Conservation (phyloP, 2,113 vertebrate species). For the Taxidea taxus region DNA sequence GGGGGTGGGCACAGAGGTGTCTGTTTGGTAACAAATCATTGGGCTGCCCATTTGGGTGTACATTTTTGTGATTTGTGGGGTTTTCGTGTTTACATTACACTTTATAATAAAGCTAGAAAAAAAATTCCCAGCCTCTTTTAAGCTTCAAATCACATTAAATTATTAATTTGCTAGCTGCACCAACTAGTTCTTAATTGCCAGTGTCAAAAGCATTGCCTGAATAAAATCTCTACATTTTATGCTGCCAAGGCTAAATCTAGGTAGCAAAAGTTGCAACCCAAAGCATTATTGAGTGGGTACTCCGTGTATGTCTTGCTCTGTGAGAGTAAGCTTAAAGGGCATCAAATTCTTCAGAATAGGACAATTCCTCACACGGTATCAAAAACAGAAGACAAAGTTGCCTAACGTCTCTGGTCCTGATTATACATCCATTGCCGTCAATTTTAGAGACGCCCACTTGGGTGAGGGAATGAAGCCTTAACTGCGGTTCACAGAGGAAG, state of each 20-base stretch:
- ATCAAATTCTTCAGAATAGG: background rate
- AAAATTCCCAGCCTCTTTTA: background rate
- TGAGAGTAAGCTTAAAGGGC: background rate
- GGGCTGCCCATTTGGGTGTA: background rate
- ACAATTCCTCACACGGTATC: background rate
- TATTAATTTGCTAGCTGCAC: background rate
- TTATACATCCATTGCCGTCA: background rate
- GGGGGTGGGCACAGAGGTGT: background rate
- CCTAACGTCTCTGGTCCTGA: background rate
- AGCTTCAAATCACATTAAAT: background rate
- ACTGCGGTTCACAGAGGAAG: background rate
- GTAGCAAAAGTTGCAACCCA: background rate
- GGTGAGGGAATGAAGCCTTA: background rate
- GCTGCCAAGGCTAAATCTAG: background rate
- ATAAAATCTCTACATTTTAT: background rate
- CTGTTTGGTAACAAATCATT: background rate
- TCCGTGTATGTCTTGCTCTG: background rate
- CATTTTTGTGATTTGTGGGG: background rate
- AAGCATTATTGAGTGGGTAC: background rate
- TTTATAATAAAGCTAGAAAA: background rate
- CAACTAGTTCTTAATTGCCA: background rate
- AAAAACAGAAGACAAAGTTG: background rate
- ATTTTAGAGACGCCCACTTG: background rate
- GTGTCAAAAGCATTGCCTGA: background rate
- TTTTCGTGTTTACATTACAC: background rate